A percentile compares a stretch with the other conserved stretches of the same genome.
Evolutionary conservation across 2,113 vertebrate species (phyloP).

Genomic region (Sebastes schlegelii): DNA sequence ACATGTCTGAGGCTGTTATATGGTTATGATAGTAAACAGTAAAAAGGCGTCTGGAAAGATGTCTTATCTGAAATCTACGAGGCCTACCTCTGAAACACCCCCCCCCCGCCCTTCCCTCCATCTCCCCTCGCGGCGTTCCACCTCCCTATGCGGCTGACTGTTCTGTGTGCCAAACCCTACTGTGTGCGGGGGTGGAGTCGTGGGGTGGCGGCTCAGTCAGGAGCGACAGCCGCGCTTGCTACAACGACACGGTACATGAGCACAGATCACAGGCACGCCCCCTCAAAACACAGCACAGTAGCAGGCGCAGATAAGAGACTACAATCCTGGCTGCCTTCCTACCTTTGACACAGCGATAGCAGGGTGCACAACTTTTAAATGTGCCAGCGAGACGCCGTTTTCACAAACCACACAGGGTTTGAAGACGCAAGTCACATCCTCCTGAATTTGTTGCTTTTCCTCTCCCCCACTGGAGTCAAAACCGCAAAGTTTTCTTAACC

Average conservation of each 20-base stretch:
- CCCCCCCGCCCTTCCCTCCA: constrained; percentile 54
- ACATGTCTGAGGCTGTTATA: constrained; percentile 81
- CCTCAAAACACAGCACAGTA: constrained; percentile 78
- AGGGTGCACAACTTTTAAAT: constrained; percentile 63
- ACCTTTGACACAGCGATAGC: constrained; percentile 55
- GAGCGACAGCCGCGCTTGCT: constrained; percentile 78
- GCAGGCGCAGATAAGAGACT: constrained; percentile 74
- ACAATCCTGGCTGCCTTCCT: constrained; percentile 68
- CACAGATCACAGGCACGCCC: constrained; percentile 81
- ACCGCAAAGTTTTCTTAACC: constrained; percentile 66
- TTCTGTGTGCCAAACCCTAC: constrained; percentile 65
- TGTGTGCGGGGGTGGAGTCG: constrained; percentile 73
- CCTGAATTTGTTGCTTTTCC: constrained; percentile 63
- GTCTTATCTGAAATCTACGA: constrained; percentile 80
- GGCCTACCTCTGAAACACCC: constrained; percentile 71
- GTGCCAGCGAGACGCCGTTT: constrained; percentile 63
- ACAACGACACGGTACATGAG: constrained; percentile 78
- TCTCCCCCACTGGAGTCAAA: constrained; percentile 59
- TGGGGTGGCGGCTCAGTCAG: constrained; percentile 74
- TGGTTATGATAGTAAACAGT: constrained; percentile 82
- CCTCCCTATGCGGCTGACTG: constrained; percentile 63
- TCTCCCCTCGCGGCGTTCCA: constrained; percentile 48
- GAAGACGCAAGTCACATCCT: constrained; percentile 61
- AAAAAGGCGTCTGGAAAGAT: constrained; percentile 77
- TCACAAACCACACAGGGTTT: constrained; percentile 68